Conservation (phyloP, 2,113 vertebrate genomes). For the Pseudois nayaur region DNA sequence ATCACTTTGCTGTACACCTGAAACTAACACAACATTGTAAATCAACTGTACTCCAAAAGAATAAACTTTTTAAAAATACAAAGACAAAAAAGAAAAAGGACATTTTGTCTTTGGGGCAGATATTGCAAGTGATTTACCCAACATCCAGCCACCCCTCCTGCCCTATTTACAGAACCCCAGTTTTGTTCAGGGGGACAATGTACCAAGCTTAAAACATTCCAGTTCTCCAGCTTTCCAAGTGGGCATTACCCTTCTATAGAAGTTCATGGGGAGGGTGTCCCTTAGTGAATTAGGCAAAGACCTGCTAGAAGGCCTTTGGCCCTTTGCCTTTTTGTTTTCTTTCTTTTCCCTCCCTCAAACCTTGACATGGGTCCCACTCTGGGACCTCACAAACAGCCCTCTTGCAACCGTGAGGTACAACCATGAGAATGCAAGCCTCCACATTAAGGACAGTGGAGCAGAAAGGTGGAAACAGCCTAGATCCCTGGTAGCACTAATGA, state of each 20-base stretch:
- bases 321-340: neutral
- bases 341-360: neutral
- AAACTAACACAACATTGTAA: neutral
- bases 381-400: neutral
- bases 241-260: neutral
- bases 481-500: neutral
- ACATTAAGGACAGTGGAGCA: neutral
- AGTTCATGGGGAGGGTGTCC: neutral
- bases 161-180: neutral
- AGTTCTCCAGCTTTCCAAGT: neutral
- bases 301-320: neutral
- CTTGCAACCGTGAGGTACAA: neutral
- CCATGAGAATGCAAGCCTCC: neutral
- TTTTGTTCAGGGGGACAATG: neutral
- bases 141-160: neutral
- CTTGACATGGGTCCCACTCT: neutral
- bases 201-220: neutral
- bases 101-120: neutral
- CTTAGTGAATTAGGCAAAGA: neutral
- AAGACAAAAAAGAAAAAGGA: neutral
- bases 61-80: neutral
- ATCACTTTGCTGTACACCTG: neutral
- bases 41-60: neutral
- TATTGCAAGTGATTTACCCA: neutral
- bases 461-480: neutral